Evolutionary conservation across 2,888 invertebrate species (phyloP).

Genomic region (Flabesymbios commensalis): DNA sequence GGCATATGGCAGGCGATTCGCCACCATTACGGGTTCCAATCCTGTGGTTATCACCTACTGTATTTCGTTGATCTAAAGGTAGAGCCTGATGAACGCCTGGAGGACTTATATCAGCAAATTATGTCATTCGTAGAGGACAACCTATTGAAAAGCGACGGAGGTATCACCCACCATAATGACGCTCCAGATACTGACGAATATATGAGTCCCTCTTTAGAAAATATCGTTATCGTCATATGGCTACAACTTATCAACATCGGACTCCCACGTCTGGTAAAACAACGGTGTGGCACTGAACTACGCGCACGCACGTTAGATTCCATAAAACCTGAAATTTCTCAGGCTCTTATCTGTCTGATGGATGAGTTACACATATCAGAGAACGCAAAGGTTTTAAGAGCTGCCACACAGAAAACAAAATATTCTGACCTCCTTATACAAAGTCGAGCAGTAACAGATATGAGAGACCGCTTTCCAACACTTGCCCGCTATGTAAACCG

Average conservation of each 20-base stretch:
- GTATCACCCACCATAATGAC: constrained; percentile 19
- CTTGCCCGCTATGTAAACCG: constrained; percentile 34
- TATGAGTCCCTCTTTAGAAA: constrained; percentile 33
- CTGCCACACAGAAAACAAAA: constrained; percentile 6
- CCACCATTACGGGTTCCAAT: constrained; percentile 38
- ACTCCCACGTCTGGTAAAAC: constrained; percentile 30
- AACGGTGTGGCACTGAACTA: constrained; percentile 34
- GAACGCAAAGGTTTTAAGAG: constrained; percentile 20
- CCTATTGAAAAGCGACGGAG: constrained; percentile 17
- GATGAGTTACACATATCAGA: constrained; percentile 27
- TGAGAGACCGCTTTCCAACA: neutral
- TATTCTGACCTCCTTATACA: neutral
- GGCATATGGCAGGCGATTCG: constrained; percentile 28
- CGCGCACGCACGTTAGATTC: constrained; percentile 32
- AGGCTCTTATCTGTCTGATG: constrained; percentile 29
- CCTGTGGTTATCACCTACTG: constrained; percentile 35
- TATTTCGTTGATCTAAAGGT: constrained; percentile 26
- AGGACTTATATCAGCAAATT: constrained; percentile 31
- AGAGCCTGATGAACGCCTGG: constrained; percentile 30
- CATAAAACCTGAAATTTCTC: constrained; percentile 35
- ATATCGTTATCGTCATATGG: constrained; percentile 31
- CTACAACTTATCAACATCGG: constrained; percentile 22
- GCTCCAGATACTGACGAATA: constrained; percentile 15
- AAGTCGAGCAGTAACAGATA: neutral
- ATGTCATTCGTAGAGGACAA: constrained; percentile 33